Conservation (phyloP, 2,888 invertebrate species). For the Lacanobia wlatinum region DNA sequence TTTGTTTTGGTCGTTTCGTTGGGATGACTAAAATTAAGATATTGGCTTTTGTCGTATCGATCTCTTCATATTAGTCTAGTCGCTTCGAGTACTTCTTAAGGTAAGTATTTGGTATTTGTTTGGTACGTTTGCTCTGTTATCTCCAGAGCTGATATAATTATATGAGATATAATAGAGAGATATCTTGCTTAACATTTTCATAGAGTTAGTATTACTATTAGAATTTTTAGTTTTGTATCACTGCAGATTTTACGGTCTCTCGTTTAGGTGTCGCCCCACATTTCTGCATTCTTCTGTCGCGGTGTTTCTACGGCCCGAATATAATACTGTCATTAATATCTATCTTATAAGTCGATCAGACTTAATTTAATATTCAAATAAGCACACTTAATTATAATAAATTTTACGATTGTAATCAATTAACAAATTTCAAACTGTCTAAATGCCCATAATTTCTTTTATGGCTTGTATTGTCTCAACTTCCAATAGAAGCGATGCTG, state of each 20-base stretch:
- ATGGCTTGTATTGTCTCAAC: constrained; percentile 55
- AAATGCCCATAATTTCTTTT: constrained; percentile 45
- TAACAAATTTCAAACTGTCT: constrained; percentile 42
- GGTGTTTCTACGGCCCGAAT: neutral
- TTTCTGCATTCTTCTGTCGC: constrained; percentile 24
- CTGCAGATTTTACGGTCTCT: neutral
- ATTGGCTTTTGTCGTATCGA: neutral
- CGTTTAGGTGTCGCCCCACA: neutral
- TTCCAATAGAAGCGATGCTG: constrained; percentile 23
- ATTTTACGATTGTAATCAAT: constrained; percentile 46
- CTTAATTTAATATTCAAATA: constrained; percentile 37
- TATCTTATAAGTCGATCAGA: constrained; percentile 19
- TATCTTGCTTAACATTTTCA: neutral
- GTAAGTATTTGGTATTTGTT: too few species aligned
- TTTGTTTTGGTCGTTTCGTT: constrained; percentile 25
- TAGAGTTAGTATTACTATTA: neutral
- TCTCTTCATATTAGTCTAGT: neutral
- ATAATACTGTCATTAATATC: constrained; percentile 24
- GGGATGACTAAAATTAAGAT: neutral
- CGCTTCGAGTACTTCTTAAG: neutral
- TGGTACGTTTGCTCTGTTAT: neutral
- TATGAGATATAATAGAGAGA: neutral
- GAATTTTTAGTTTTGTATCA: neutral
- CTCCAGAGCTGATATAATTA: neutral
- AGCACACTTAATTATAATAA: constrained; percentile 34